Evolutionary conservation across 2,888 invertebrate genomes (phyloP), one percentile per base, ranked within the genome.

Genomic region (Ferrisia virgata): DNA sequence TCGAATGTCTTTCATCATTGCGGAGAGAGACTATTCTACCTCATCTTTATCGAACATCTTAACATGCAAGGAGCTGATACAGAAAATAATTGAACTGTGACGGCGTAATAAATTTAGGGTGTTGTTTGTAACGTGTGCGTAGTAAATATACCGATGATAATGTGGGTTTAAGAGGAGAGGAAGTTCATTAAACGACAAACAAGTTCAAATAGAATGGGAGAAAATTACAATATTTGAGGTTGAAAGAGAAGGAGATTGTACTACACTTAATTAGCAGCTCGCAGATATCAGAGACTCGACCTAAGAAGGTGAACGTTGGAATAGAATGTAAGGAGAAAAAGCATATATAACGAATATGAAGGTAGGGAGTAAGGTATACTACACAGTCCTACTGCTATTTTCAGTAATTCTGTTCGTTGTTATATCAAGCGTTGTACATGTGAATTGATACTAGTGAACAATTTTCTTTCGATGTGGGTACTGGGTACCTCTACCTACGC

Each of bases 131-230:
- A 64, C 58, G 58, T 64, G 58, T 64, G 58, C 28, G 58, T 64
- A 28, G 58, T 64, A 28, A 64, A 64, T 64, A 64, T 64, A 64
- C 58, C 58, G 72, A 33, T 33, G 72, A 33, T 72, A 72, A 72
- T 72, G 31, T 33, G 18, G n/a, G 18, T 36, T n/a, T 72, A 72
- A 33, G 22, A 31, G 72, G 33, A 33, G 72, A 64, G 58, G 58
- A 64, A 72, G 72, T 72, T 72, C 72, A 72, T 72, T 72, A 72
- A 72, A 72, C 72, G 72, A 33, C 72, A 72, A 72, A 72, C 72
- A 72, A 72, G 72, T 72, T 33, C 33, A 33, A 72, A 72, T 18
- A 72, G 72, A 72, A 72, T 72, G 9, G 8, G 72, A 72, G 72
- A 25, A 72, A 72, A 72, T 72, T 64, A 64, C 58, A 64, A 64